Evolutionary conservation across 2,113 vertebrate species (phyloP).

Genomic region (Boleophthalmus pectinirostris): DNA sequence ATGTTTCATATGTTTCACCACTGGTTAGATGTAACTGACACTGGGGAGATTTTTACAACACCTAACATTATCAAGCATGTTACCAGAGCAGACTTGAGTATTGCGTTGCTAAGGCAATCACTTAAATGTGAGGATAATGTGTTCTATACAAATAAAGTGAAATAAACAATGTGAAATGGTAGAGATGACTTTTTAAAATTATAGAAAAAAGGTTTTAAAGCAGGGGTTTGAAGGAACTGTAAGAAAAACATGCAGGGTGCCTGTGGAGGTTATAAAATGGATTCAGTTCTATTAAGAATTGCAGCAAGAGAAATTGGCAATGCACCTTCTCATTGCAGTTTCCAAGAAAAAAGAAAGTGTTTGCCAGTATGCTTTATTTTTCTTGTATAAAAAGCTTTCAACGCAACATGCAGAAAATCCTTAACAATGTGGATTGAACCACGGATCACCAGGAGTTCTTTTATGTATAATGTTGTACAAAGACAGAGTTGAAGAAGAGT

Average conservation of each 20-base stretch:
- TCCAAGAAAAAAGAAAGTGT: slow-evolving; percentile 31
- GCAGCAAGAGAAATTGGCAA: slow-evolving; percentile 30
- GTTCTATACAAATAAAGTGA: not conserved
- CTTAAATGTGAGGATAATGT: not conserved
- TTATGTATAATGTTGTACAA: not conserved
- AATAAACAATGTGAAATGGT: slow-evolving; percentile 7
- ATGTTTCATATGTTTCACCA: too few species aligned
- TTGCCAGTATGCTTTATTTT: slow-evolving; percentile 36
- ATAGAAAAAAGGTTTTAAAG: slow-evolving; percentile 26
- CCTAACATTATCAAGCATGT: not conserved
- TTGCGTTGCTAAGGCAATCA: not conserved
- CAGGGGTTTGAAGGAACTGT: not conserved
- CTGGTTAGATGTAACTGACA: not conserved
- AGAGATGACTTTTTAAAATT: slow-evolving; percentile 27
- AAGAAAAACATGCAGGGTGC: slow-evolving; percentile 26
- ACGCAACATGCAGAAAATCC: slow-evolving; percentile 20
- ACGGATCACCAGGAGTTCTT: slow-evolving; percentile 1
- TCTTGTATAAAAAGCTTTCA: slow-evolving; percentile 34
- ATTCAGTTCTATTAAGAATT: slow-evolving; percentile 24
- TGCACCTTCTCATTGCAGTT: slow-evolving; percentile 30
- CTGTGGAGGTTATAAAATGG: slow-evolving; percentile 27
- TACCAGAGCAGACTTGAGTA: not conserved
- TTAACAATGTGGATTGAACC: not conserved
- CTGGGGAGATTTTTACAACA: not conserved
- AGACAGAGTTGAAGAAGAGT: not conserved